Base-by-base conservation (phyloP, 2,888 invertebrate genomes). In the Drosophila leonis region DNA sequence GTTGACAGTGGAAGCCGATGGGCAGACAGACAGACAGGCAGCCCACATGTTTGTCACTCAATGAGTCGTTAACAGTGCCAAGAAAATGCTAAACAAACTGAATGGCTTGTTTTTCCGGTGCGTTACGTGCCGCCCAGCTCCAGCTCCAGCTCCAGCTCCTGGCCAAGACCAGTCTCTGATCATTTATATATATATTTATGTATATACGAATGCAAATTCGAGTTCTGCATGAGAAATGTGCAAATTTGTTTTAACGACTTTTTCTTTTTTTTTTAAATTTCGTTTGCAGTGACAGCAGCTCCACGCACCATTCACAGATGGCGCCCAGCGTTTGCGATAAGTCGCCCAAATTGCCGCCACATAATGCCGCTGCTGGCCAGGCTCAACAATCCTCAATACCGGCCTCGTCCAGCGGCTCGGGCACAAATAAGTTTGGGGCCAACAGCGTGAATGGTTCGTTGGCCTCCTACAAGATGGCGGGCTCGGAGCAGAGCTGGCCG, bases 251-350 rank as follows among this genome's bases (percentile, higher is more conserved):
- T 89, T 66, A 82, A 70, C 63, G 67, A 78, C 70, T 75, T 56
- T 49, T 27, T n/a, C n/a, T 72, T 73, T 75, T 55, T 72, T 65
- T 73, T 75, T 55, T 72, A 64, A 59, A 69, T 48, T 72, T 79
- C 15, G 37, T 65, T 73, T 93, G 20, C 90, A 94, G 94, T 91
- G 94, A 94, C 75, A 88, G 93, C 75, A 88, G 93, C 76, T 92
- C 92, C 51, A 93, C 93, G 92, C 92, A 82, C 39, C 54, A 54
- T 8, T 20, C 54, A 67, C 79, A 72, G 77, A 94, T 94, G 94
- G 93, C 94, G 70, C 94, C 94, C 63, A 94, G 93, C 82, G 91
- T 92, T 75, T 92, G 92, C 83, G 91, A 93, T 72, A 91, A 90
- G 52, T 90, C 92, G 69, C 90, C 92, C 48, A 90, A 88, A 78